Base-by-base conservation (phyloP, 1,140 invertebrate genomes). In the Asobara japonica region DNA sequence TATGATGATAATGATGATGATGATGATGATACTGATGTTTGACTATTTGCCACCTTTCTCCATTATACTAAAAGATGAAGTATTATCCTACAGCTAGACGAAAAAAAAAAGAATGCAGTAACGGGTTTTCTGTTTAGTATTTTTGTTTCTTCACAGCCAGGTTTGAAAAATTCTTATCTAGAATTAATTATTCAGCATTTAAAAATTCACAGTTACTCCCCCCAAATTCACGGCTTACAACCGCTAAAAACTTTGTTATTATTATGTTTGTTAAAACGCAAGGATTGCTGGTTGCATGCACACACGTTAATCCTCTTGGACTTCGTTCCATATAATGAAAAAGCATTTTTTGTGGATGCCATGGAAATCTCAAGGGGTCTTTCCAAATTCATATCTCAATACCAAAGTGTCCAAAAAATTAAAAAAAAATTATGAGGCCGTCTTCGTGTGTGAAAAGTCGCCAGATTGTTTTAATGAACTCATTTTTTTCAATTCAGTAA, bases 91-190 rank as follows among this genome's bases (percentile, higher is more conserved):
- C 18, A 27, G 20, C 51, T 56, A 56, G 0, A 22, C 51, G 22
- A 56, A 22, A 56, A 56, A 56, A 51, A 41, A 45, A 11, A 45
- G n/a, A 56, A 56, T 56, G 51, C 51, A 56, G 5, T 56, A 25
- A 56, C 18, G 2, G 51, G 20, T 8, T 56, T 56, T 56, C 51
- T 56, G 51, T 13, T 56, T 56, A 56, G 20, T 56, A 25, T 56
- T 56, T 56, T 56, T 56, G 18, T 56, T 25, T 56, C 51, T 22
- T 56, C 51, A 56, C 51, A 56, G 51, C 51, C 51, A 56, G 51
- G 51, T 56, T 56, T 56, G 51, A 56, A 56, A 56, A 56, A 56
- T 56, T 22, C 51, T 56, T 56, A 56, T 25, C 22, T 56, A 56
- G 51, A 56, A 56, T 56, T 56, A 25, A 56, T 56, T 27, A 56